Percentiles rank a stretch among this genome's conserved stretches.
Conservation (phyloP, 2,113 vertebrate species). For the Taurulus bubalis region DNA sequence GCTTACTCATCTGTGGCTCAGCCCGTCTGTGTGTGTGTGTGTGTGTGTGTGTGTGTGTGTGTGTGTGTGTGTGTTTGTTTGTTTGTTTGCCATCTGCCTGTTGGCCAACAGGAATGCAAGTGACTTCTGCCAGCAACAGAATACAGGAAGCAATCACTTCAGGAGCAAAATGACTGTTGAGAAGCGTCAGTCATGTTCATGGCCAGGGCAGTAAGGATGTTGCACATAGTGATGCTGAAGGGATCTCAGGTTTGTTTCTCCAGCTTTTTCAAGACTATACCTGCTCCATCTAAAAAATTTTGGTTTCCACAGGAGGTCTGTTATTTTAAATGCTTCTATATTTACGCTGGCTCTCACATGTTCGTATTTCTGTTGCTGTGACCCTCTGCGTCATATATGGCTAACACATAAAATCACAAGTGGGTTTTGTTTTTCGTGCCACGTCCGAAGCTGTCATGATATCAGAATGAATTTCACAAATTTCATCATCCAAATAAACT, state of each 20-base stretch:
- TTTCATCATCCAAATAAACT: slow-evolving; percentile 11
- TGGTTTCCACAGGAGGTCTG: not conserved
- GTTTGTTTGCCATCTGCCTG: slow-evolving; percentile 31
- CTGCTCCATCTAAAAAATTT: not conserved
- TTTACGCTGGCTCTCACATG: not conserved
- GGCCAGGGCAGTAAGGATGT: slow-evolving; percentile 19
- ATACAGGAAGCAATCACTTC: slow-evolving; percentile 66
- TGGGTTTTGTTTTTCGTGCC: not conserved
- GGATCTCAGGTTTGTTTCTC: slow-evolving; percentile 7
- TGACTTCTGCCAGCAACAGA: slow-evolving; percentile 31
- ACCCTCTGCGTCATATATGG: not conserved
- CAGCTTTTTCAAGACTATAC: not conserved
- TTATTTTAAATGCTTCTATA: not conserved
- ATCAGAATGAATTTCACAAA: not conserved
- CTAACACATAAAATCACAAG: not conserved
- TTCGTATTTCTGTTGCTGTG: not conserved
- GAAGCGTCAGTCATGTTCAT: slow-evolving; percentile 35
- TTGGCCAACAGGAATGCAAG: slow-evolving; percentile 1
- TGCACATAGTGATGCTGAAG: slow-evolving; percentile 3
- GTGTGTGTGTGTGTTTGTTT: slow-evolving; percentile 36
- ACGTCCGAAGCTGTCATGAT: slow-evolving; percentile 1
- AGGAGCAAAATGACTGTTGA: slow-evolving; percentile 32
- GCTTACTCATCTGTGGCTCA: not conserved
- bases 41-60: slow-evolving; percentile 43
- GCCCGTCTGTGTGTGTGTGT: not conserved